A percentile compares a stretch with the other conserved stretches of the same genome.
Evolutionary conservation across 2,888 invertebrate species (phyloP).

Genomic region (Acleris holmiana): DNA sequence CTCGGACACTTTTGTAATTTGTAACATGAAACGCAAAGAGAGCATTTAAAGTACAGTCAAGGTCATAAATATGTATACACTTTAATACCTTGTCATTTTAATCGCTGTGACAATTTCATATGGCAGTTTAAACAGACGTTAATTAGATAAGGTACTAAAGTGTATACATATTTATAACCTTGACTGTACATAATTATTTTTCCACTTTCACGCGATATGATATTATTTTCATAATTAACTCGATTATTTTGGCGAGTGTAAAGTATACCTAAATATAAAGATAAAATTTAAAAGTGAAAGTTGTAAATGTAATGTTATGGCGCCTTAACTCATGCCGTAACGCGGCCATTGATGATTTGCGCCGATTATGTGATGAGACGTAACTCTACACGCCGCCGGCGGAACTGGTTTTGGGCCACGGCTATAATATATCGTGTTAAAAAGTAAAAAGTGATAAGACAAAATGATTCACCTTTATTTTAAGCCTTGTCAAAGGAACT

Average conservation of each 20-base stretch:
- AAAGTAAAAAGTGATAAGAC: too few species aligned
- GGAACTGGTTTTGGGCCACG: conserved; percentile 54
- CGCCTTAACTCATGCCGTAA: conserved; percentile 49
- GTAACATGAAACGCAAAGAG: conserved; percentile 13
- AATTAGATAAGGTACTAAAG: too few species aligned
- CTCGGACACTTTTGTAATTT: conserved; percentile 14
- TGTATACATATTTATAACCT: too few species aligned
- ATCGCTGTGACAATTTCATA: too few species aligned
- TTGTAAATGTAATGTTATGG: conserved; percentile 37
- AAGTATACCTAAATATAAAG: conserved; percentile 8
- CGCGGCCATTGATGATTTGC: conserved; percentile 53
- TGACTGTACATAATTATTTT: conserved; percentile 31
- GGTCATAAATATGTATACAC: too few species aligned
- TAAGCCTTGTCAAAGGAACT: too few species aligned
- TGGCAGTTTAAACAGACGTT: too few species aligned
- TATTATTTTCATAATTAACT: conserved; percentile 30
- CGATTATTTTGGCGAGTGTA: conserved; percentile 13
- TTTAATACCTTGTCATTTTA: too few species aligned
- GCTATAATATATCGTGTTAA: conserved; percentile 25
- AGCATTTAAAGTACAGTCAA: background rate
- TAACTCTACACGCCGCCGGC: conserved; percentile 50
- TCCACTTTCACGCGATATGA: conserved; percentile 46
- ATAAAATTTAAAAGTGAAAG: conserved; percentile 40
- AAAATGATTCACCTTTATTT: too few species aligned
- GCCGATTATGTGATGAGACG: conserved; percentile 66